Evolutionary conservation across 1,140 invertebrate genomes (phyloP).

Genomic region (Lepidurus apus): DNA sequence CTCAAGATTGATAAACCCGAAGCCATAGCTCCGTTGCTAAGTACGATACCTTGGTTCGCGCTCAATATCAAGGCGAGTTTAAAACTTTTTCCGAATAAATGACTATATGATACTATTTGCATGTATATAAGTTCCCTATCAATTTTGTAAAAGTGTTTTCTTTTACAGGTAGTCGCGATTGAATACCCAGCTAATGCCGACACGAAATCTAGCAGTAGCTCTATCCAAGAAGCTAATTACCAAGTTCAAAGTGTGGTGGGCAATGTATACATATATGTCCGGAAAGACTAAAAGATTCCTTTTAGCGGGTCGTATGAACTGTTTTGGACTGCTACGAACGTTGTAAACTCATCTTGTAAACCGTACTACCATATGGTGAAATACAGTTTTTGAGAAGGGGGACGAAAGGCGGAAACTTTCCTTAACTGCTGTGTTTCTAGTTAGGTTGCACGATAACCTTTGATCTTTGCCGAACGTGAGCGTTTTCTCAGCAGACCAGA

Average conservation of each 20-base stretch:
- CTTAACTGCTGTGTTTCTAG: not conserved
- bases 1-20: slow-evolving; percentile 1
- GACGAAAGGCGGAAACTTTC: slow-evolving; percentile 1
- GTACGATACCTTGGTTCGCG: not conserved
- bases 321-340: not conserved
- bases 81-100: too few species aligned
- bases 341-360: not conserved
- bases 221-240: not conserved
- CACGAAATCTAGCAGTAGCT: not conserved
- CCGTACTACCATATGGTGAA: not conserved
- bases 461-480: not conserved
- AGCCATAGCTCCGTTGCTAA: not conserved
- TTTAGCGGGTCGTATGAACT: not conserved
- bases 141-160: not conserved
- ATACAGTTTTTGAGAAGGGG: not conserved
- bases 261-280: not conserved
- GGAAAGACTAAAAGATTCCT: not conserved
- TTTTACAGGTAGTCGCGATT: not conserved
- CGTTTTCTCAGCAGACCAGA: not conserved
- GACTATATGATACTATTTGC: not conserved
- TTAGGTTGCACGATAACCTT: not conserved
- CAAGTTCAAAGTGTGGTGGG: not conserved
- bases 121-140: not conserved
- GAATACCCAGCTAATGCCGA: not conserved
- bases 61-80: not conserved